Percentiles rank a stretch among this genome's conserved stretches.
These are phyloP conservation scores for Lepidurus couesii DNA, from an alignment of 1,140 invertebrate genomes.

Conservation along the genomic window DNA sequence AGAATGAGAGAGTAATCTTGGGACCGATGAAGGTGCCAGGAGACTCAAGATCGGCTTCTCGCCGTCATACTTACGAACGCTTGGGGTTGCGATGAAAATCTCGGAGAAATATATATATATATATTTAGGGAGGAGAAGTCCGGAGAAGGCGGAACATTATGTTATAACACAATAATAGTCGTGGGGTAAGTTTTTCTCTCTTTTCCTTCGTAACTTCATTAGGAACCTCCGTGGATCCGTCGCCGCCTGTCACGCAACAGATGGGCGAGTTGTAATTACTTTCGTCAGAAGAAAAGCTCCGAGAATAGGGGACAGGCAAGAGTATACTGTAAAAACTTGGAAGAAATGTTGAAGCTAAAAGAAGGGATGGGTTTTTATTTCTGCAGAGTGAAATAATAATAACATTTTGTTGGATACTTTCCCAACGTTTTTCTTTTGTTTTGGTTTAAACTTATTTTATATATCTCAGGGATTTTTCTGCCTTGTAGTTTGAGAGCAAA, in stretches of 20 bases:
- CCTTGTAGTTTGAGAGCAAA: not conserved
- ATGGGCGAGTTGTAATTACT: constrained; percentile 5
- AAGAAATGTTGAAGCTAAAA: not conserved
- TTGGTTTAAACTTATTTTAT: not conserved
- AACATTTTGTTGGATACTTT: not conserved
- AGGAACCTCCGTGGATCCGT: not conserved
- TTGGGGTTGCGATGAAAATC: not conserved
- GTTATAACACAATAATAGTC: too few species aligned
- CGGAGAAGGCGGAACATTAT: too few species aligned
- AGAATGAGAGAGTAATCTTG: not conserved
- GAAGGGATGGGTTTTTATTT: not conserved
- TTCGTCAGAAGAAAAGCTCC: not conserved
- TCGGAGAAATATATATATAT: not conserved
- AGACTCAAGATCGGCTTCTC: not conserved
- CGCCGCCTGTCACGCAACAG: not conserved
- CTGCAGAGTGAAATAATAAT: not conserved
- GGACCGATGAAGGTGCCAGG: constrained; percentile 17
- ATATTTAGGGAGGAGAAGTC: too few species aligned
- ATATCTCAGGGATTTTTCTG: not conserved
- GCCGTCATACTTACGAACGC: not conserved
- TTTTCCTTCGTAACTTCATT: not conserved
- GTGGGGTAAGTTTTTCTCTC: not conserved
- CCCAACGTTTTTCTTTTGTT: not conserved
- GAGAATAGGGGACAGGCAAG: not conserved
- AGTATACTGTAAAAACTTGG: not conserved